phyloP scores from a whole-genome alignment of 2,113 vertebrate species.

The Barbus barbus region DNA sequence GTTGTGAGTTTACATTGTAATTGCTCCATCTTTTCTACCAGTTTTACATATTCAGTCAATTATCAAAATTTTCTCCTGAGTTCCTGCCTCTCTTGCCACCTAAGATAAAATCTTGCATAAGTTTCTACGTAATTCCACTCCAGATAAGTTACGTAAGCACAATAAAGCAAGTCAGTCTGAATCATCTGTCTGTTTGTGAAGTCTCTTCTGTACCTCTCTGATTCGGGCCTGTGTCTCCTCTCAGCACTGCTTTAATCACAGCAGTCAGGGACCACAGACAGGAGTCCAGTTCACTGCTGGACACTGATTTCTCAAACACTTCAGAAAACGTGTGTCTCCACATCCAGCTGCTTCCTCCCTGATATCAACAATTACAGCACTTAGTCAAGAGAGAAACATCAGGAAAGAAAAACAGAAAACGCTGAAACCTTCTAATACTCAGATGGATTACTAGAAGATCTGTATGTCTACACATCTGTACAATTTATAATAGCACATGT shows the following conservation, averaged over 20 bases:
- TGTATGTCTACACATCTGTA: too few relatives aligned
- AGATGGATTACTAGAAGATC: too few relatives aligned
- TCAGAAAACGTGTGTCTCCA: conserved; percentile 78
- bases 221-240: conserved; percentile 56
- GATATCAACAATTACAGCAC: neutral
- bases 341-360: conserved; percentile 71
- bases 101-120: neutral
- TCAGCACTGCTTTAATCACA: conserved; percentile 75
- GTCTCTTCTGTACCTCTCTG: conserved; percentile 59
- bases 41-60: neutral
- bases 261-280: conserved; percentile 78
- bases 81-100: neutral
- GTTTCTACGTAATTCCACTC: neutral
- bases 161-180: neutral
- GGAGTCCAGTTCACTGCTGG: conserved; percentile 50
- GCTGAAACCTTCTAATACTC: too few relatives aligned
- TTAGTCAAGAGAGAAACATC: too few relatives aligned
- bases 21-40: neutral
- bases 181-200: too few relatives aligned
- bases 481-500: too few relatives aligned
- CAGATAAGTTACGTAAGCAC: neutral
- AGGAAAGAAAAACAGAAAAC: too few relatives aligned
- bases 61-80: neutral
- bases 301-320: conserved; percentile 59
- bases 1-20: neutral